Evolutionary conservation across 2,113 vertebrate species (phyloP), one percentile per base, ranked within the genome.

Genomic region (Indri indri): DNA sequence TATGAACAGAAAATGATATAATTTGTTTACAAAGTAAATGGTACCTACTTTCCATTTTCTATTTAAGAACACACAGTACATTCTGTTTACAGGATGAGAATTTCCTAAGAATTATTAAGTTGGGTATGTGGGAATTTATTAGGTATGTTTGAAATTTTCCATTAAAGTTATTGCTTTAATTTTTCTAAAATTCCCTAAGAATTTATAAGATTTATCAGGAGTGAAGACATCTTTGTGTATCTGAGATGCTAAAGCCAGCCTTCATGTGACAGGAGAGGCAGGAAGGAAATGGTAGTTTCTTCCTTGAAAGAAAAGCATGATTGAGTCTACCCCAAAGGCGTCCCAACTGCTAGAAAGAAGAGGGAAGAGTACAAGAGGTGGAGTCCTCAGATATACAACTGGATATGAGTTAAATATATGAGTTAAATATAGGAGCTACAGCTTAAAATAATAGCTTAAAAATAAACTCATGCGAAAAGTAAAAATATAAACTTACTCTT

Each of bases 401-500:
- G 40, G 68, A 63, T 5, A 68, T 32, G 27, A 83, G 32, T 52
- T 93, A 89, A 95, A 89, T 3, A 68, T 4, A 87, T 37, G 34
- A 25, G 37, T n/a, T 93, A 89, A 95, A 89, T 3, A 68, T 4
- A 87, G 42, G 34, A 25, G 37, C 14, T n/a, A 32, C 1, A 34
- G 61, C 40, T 42, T 42, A 42, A 42, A 42, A 42, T 42, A 42
- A 42, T 13, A 65, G 57, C 68, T 85, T 94, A 93, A 80, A 79
- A 63, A 77, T 57, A 52, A 83, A 93, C 47, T 37, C 34, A 94
- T 57, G 59, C 90, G 30, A 59, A 89, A 86, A 83, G n/a, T 52
- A 34, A 81, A 87, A 91, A 87, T 42, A 92, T 16, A 14, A 52
- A 99, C 99, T 99, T 98, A 99, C 99, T 99, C 97, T 99, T 99